Evolutionary conservation across 2,797 vertebrate genomes (phyloP), one percentile per base, ranked within the genome.

Genomic region (Epinephelus coioides): DNA sequence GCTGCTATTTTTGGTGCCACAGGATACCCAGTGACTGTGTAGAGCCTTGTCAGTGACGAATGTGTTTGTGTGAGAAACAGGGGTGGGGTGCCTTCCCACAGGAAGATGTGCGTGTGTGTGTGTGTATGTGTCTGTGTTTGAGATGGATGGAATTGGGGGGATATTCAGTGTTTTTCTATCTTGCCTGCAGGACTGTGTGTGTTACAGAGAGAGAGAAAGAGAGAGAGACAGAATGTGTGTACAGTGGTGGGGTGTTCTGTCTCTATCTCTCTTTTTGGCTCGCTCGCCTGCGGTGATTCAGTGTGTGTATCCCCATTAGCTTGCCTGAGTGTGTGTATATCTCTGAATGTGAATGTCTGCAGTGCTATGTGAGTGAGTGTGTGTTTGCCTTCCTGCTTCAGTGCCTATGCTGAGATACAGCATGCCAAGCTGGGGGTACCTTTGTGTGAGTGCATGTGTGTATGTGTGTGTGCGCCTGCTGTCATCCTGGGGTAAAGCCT

Each of bases 401-500:
- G 60, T 82, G 87, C 80, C 84, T 86, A 44, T 69, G 78, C 77
- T 79, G 89, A 86, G 84, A 82, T 85, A 77, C 77, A 69, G 68
- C 81, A 66, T 86, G 79, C 84, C 87, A 87, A 85, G 77, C 84
- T 81, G 80, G 69, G 84, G 82, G 84, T 83, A 73, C 64, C 71
- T 79, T 38, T 49, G 57, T 64, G 14, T 50, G 64, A 50, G 60
- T 27, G 59, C 23, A 38, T 44, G 38, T 49, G 59, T 27, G 19
- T 30, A 40, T 51, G 73, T 54, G 69, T 38, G 38, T 27, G 61
- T 34, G 56, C 34, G 83, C 83, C 88, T 91, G 85, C 92, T 94
- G 92, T 94, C 91, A 90, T 91, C 89, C 86, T 19, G 56, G 91
- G 90, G 91, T 93, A 92, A 94, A 92, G 91, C 93, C 91, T 90